Conservation (phyloP, 2,113 vertebrate species). For the Varanus salvator region DNA sequence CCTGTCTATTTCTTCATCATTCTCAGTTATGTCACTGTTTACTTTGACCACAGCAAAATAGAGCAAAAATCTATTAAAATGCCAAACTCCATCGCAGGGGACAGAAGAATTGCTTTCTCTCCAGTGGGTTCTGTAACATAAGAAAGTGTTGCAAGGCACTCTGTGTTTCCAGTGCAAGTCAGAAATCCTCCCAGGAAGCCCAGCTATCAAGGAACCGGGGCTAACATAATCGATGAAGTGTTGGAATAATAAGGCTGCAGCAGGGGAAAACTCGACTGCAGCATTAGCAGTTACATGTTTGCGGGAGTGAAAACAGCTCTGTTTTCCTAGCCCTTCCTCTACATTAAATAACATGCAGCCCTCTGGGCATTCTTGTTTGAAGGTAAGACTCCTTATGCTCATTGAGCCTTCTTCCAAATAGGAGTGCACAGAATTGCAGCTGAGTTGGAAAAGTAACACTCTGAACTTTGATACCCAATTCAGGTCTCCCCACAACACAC, state of each 20-base stretch:
- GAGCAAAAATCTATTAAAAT: conserved; percentile 42
- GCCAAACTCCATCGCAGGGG: conserved; percentile 35
- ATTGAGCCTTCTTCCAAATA: not conserved
- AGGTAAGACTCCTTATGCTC: not conserved
- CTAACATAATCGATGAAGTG: conserved; percentile 66
- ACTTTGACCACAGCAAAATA: conserved; percentile 1
- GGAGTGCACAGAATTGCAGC: not conserved
- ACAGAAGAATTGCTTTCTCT: conserved; percentile 37
- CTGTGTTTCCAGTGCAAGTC: conserved; percentile 61
- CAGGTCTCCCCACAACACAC: not conserved
- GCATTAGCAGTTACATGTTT: conserved; percentile 51
- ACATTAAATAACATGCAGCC: conserved; percentile 30
- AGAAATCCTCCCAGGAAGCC: conserved; percentile 38
- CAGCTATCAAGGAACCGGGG: conserved; percentile 10
- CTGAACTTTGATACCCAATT: not conserved
- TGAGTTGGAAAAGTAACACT: not conserved
- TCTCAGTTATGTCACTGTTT: conserved; percentile 39
- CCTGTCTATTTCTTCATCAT: not conserved
- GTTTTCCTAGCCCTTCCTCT: conserved; percentile 55
- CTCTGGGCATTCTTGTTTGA: not conserved
- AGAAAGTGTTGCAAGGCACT: conserved; percentile 60
- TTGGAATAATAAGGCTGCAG: conserved; percentile 70
- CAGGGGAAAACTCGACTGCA: conserved; percentile 63
- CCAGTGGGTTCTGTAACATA: conserved; percentile 57
- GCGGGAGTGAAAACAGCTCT: conserved; percentile 64